Evolutionary conservation across 2,113 vertebrate genomes (phyloP).

Genomic region (Epinephelus moara): DNA sequence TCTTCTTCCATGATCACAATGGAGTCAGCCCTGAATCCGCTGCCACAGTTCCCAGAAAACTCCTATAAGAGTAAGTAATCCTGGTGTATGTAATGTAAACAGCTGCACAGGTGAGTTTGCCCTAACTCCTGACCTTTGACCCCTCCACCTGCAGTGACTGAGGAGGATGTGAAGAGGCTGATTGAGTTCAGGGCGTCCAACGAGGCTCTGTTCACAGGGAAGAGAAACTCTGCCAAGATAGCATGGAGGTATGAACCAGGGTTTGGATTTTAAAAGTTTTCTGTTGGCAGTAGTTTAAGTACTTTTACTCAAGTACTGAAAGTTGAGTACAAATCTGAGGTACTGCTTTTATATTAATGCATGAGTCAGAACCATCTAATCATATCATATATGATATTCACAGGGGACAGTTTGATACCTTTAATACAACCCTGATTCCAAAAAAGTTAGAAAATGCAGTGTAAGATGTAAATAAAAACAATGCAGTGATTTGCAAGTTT

Average conservation of each 20-base stretch:
- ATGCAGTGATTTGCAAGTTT: no score
- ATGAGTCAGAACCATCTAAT: no score
- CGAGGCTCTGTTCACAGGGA: conserved; percentile 84
- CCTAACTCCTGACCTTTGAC: conserved; percentile 51
- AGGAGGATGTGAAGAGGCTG: conserved; percentile 84
- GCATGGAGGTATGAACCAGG: conserved; percentile 77
- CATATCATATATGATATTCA: no score
- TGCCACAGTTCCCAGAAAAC: conserved; percentile 67
- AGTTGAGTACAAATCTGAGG: no score
- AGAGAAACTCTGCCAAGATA: conserved; percentile 84
- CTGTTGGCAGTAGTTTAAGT: no score
- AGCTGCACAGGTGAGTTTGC: neutral
- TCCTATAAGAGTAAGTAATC: conserved; percentile 77
- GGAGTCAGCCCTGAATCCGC: conserved; percentile 59
- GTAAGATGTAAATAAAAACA: no score
- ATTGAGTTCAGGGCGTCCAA: conserved; percentile 84
- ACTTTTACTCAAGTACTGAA: no score
- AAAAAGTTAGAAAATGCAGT: no score
- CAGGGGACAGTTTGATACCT: no score
- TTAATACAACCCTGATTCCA: no score
- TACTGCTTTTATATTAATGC: no score
- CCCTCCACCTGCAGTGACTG: conserved; percentile 72
- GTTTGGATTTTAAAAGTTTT: no score
- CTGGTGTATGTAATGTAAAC: neutral
- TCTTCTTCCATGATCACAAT: conserved; percentile 50